Base-by-base conservation (phyloP, 2,113 vertebrate species). In the Microcebus lehilahytsara region DNA sequence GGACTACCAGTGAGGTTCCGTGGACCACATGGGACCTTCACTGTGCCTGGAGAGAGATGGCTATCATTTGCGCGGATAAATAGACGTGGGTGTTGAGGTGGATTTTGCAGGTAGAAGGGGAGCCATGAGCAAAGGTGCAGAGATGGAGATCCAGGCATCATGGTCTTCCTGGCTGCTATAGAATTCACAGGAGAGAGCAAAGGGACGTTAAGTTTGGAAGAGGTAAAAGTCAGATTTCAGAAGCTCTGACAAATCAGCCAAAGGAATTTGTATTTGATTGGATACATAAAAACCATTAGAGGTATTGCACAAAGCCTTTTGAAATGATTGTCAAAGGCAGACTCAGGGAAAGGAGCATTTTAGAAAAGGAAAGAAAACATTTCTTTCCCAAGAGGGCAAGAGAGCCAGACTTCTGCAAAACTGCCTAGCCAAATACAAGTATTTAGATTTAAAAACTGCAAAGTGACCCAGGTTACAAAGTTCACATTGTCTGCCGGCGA, bases 281-380 rank as follows among this genome's bases (percentile, higher is more conserved):
- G 8, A 66, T 60, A 87, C 78, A 53, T 40, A 42, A 14, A 96
- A 96, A 49, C 16, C 11, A 74, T 11, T 42, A 74, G 53, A 40
- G 16, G 10, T 56, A 75, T 90, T 78, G n/a, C 49, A 72, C 85
- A 74, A 58, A 83, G 6, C 4, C 67, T 87, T 94, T 60, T 69
- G 34, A 96, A 56, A 67, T 58, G 72, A 72, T 37, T n/a, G 13
- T 91, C 81, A 93, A 49, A 42, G 20, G 46, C 78, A 74, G 69
- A 53, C 34, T 79, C n/a, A 46, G 32, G 67, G 51, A 86, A 58
- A 69, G 40, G 51, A 74, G 49, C n/a, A 85, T 75, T 74, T 74
- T 87, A 87, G 32, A 46, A 90, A 94, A 93, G 17, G 74, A 91
- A 95, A 88, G 12, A 87, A 60, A 87, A 23, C 5, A 14, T 60